These are phyloP conservation scores for Stictocephala bisonia DNA, from an alignment of 2,888 invertebrate genomes.

Conservation along the genomic window DNA sequence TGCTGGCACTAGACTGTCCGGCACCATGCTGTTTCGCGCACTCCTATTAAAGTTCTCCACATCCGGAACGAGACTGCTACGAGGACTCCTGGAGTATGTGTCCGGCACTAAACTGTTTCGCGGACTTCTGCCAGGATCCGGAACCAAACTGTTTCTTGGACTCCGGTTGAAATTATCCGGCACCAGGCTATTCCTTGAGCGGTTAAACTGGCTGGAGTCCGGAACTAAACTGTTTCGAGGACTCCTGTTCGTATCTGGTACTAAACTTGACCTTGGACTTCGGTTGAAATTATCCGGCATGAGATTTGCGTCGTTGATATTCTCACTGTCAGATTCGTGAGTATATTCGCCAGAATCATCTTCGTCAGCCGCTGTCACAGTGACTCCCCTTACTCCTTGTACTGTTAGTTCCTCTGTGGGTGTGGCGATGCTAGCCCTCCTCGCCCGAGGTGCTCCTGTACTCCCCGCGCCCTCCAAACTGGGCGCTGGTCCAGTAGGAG, in stretches of 20 bases:
- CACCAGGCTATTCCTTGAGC: slow-evolving; percentile 64
- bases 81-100: slow-evolving; percentile 63
- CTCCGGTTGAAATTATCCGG: slow-evolving; percentile 63
- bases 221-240: slow-evolving; percentile 67
- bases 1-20: slow-evolving; percentile 66
- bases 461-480: slow-evolving; percentile 61
- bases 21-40: slow-evolving; percentile 68
- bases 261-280: slow-evolving; percentile 70
- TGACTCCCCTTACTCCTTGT: slow-evolving; percentile 51
- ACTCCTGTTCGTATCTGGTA: slow-evolving; percentile 69
- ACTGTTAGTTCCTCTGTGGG: slow-evolving; percentile 48
- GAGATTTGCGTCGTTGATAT: slow-evolving; percentile 68
- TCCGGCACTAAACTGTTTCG: slow-evolving; percentile 66
- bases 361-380: slow-evolving; percentile 58
- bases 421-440: slow-evolving; percentile 59
- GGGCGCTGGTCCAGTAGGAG: slow-evolving; percentile 63
- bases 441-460: slow-evolving; percentile 61
- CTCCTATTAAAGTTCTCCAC: slow-evolving; percentile 64
- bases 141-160: slow-evolving; percentile 64
- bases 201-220: slow-evolving; percentile 63
- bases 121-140: slow-evolving; percentile 65
- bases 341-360: slow-evolving; percentile 67
- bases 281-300: slow-evolving; percentile 69
- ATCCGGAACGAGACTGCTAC: slow-evolving; percentile 61
- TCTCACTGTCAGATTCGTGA: slow-evolving; percentile 70